These are phyloP conservation scores for Sitobion miscanthi DNA, from an alignment of 1,140 invertebrate genomes.

Conservation along the genomic window DNA sequence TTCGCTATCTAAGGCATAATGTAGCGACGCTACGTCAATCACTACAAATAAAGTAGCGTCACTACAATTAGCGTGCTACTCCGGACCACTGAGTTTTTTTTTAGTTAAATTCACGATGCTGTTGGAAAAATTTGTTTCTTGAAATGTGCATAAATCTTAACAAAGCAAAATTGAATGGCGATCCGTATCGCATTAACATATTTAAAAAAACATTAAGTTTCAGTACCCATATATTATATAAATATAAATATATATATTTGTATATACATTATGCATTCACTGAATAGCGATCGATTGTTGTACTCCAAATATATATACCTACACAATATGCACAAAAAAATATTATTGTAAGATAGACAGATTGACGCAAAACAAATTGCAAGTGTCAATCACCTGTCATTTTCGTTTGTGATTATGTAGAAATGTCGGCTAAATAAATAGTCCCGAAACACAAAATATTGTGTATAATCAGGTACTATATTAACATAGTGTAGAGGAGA, in stretches of 20 bases:
- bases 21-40: no score
- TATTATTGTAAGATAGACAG: not conserved
- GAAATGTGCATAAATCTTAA: not conserved
- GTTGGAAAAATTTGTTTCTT: not conserved
- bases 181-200: no score
- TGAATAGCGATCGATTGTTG: not conserved
- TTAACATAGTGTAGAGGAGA: no score
- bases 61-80: no score
- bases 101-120: not conserved
- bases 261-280: not conserved
- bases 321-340: not conserved
- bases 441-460: not conserved
- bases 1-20: no score
- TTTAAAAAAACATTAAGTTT: no score
- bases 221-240: no score
- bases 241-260: no score
- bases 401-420: not conserved
- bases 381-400: not conserved
- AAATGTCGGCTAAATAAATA: not conserved
- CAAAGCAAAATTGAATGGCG: no score
- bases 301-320: no score
- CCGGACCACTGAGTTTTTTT: not conserved
- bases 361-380: not conserved
- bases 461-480: not conserved
- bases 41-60: no score